Conservation (phyloP, 2,113 vertebrate genomes). For the Cheilinus undulatus region DNA sequence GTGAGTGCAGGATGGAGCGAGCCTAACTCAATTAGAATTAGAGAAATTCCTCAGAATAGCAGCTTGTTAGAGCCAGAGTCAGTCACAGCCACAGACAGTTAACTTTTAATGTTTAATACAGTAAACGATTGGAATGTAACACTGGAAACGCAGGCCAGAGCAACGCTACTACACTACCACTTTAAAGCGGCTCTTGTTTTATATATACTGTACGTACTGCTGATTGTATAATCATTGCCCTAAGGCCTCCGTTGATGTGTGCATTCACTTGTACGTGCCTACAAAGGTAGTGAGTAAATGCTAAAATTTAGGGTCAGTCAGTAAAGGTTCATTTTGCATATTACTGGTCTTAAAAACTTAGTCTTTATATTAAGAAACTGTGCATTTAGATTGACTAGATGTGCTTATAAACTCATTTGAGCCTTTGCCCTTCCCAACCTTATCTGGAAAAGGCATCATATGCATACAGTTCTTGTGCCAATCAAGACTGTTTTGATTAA, state of each 20-base stretch:
- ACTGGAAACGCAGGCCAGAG: neutral
- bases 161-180: no score
- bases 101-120: slow-evolving; percentile 12
- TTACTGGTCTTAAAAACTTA: neutral
- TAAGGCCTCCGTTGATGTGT: neutral
- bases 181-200: neutral
- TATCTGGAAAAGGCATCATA: no score
- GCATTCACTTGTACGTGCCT: no score
- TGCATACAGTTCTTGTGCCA: no score
- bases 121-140: slow-evolving; percentile 22
- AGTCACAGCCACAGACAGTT: neutral
- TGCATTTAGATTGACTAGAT: neutral
- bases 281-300: slow-evolving; percentile 6
- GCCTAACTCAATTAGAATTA: slow-evolving; percentile 63
- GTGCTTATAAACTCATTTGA: no score
- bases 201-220: neutral
- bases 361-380: neutral
- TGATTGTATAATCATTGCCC: neutral
- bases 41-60: slow-evolving; percentile 52
- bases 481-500: no score
- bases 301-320: neutral
- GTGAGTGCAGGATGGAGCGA: slow-evolving; percentile 63
- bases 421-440: no score
- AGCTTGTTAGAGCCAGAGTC: neutral
- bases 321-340: neutral